phyloP scores from a whole-genome alignment of 2,113 vertebrate genomes.

The Corythornis madagascariensis region DNA sequence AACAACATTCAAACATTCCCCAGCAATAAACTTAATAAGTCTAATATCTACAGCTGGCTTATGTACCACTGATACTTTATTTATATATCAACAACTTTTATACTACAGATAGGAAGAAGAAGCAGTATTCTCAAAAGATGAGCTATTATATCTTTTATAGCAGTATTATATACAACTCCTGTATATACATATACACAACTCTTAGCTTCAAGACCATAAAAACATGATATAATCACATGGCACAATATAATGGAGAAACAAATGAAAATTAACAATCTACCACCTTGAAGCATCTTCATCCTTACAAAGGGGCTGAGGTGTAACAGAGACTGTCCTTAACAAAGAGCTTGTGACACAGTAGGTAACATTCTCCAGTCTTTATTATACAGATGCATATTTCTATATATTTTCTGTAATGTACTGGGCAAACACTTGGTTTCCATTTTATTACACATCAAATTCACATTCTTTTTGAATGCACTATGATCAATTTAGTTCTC shows the following conservation, averaged over 20 bases:
- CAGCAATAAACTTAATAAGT: background rate
- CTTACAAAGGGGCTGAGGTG: background rate
- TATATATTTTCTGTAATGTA: background rate
- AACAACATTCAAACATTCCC: background rate
- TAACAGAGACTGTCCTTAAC: background rate
- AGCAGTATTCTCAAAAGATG: background rate
- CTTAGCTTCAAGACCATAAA: background rate
- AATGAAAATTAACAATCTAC: background rate
- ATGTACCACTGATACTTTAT: background rate
- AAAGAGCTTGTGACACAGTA: background rate
- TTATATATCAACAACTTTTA: background rate
- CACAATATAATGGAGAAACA: background rate
- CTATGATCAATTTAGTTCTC: background rate
- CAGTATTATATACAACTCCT: background rate
- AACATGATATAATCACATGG: background rate
- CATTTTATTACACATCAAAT: background rate
- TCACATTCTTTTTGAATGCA: background rate
- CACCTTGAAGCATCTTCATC: background rate
- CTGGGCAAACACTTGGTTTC: background rate
- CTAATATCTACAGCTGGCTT: background rate
- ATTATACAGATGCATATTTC: background rate
- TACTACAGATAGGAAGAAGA: background rate
- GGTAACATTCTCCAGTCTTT: background rate
- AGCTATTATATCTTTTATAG: background rate
- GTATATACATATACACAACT: background rate